Conservation (phyloP, 2,888 invertebrate genomes). For the Ormyrus rosae region DNA sequence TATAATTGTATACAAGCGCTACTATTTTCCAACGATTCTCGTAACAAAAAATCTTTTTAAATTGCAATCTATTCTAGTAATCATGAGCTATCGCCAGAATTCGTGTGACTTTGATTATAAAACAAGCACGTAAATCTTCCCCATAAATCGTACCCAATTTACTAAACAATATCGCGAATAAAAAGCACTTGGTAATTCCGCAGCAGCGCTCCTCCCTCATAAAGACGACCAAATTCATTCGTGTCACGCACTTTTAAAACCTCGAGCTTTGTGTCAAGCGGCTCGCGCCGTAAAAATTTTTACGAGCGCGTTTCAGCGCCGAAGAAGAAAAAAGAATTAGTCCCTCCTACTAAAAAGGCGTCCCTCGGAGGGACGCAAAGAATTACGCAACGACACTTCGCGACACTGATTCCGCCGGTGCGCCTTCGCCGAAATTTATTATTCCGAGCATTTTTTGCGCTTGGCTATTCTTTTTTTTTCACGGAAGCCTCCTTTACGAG, state of each 20-base stretch:
- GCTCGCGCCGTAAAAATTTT: conserved; percentile 24
- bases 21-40: too few relatives aligned
- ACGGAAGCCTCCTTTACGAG: conserved; percentile 24
- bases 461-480: neutral
- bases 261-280: neutral
- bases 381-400: neutral
- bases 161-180: too few relatives aligned
- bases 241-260: conserved; percentile 2
- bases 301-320: conserved; percentile 12
- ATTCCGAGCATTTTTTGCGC: conserved; percentile 6
- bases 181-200: too few relatives aligned
- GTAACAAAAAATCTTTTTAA: too few relatives aligned
- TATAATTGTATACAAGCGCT: too few relatives aligned
- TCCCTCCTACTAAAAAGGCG: neutral
- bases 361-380: neutral
- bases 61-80: too few relatives aligned
- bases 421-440: too few relatives aligned
- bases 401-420: neutral
- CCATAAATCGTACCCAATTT: too few relatives aligned
- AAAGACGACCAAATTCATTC: conserved; percentile 25
- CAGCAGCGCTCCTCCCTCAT: neutral
- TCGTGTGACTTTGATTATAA: too few relatives aligned
- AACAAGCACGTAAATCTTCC: too few relatives aligned
- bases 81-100: too few relatives aligned
- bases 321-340: conserved; percentile 19